Conservation (phyloP, 2,113 vertebrate species). For the Odontesthes bonariensis region DNA sequence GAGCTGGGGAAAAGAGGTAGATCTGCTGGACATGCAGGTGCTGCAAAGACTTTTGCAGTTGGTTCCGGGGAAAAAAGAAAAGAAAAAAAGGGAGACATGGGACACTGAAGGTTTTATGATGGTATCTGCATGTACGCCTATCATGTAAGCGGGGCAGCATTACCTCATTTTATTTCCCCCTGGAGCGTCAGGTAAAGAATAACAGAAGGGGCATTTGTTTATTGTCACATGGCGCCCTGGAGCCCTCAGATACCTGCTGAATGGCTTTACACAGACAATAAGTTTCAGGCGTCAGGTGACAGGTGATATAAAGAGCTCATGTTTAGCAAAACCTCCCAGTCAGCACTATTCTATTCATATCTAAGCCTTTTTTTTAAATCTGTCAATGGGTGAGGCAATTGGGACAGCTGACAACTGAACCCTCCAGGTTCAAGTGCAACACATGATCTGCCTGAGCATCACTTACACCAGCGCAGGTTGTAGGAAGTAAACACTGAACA, state of each 20-base stretch:
- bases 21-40: conserved; percentile 30
- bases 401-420: conserved; percentile 35
- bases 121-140: conserved; percentile 41
- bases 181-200: conserved; percentile 58
- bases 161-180: conserved; percentile 67
- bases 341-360: conserved; percentile 67
- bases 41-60: neutral
- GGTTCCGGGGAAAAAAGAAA: neutral
- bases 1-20: conserved; percentile 36
- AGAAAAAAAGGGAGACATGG: conserved; percentile 51
- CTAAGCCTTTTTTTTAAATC: conserved; percentile 34
- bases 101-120: conserved; percentile 56
- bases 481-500: conserved; percentile 2
- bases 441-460: conserved; percentile 4
- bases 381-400: conserved; percentile 22
- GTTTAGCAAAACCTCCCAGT: conserved; percentile 56
- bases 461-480: neutral
- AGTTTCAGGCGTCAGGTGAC: conserved; percentile 63
- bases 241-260: conserved; percentile 50
- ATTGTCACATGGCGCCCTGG: conserved; percentile 50
- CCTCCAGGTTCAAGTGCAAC: conserved; percentile 30
- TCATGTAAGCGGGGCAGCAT: conserved; percentile 72
- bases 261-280: conserved; percentile 58
- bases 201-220: conserved; percentile 70
- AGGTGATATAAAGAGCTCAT: conserved; percentile 58